Base-by-base conservation (phyloP, 2,113 vertebrate species). In the Hippocampus barbouri region DNA sequence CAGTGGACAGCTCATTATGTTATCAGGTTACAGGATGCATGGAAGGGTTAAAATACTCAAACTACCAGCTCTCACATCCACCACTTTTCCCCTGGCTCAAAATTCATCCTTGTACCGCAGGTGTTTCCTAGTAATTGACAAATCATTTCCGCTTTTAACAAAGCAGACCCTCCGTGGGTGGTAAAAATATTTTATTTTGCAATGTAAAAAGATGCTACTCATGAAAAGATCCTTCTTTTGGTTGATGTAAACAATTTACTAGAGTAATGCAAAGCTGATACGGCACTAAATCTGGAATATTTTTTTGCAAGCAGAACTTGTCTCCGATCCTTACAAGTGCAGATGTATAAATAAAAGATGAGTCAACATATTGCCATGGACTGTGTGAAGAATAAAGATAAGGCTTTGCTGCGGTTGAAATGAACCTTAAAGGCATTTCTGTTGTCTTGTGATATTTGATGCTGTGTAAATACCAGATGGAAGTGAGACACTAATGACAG, bases 221-320 rank as follows among this genome's bases (percentile, higher is more conserved):
- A 72, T 68, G 53, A 20, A 40, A 67, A 68, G 25, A 45, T 79
- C 72, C 74, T 70, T 87, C 66, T 83, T 74, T 70, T 71, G 67
- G 62, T 16, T 30, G 56, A 67, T 3, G 41, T 53, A 54, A 59
- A 72, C 66, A 25, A 71, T 51, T 69, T 68, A 72, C 43, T 73
- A 0, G 20, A 69, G 78, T 66, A 38, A 23, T 83, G 73, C 84
- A 73, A 34, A 81, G 60, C 72, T 43, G 34, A 67, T 74, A 25
- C 65, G 34, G 23, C 71, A 88, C 89, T 83, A 88, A 87, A 86
- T 79, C 87, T 87, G 80, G 70, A 80, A 76, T 40, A 60, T 75
- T 75, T 77, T 77, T 77, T 76, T 76, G 74, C 75, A 83, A 79
- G 81, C 76, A 65, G 78, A 69, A 85, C 73, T 76, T 68, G 18